Percentiles rank a stretch among this genome's conserved stretches.
Evolutionary conservation across 2,113 vertebrate genomes (phyloP).

Genomic region (Tupaia chinensis): DNA sequence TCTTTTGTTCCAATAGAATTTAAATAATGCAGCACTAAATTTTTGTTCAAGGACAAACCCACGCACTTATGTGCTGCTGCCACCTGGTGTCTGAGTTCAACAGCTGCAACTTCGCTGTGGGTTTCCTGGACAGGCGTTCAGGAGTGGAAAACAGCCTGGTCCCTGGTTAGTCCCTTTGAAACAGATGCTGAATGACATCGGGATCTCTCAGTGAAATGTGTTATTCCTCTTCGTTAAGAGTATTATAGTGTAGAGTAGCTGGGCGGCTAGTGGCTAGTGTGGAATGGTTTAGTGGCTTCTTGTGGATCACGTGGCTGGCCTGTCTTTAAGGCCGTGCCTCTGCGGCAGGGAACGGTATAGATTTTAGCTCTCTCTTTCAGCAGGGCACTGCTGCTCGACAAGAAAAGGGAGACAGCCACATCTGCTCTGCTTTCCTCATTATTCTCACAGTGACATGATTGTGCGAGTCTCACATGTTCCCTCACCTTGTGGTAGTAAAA

Average conservation of each 20-base stretch:
- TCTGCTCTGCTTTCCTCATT: neutral
- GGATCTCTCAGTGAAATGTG: neutral
- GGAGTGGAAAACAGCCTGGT: neutral
- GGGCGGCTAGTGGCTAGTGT: neutral
- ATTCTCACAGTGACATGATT: neutral
- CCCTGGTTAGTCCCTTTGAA: neutral
- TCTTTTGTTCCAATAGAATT: conserved; percentile 18
- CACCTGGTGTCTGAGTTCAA: conserved; percentile 75
- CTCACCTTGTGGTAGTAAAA: neutral
- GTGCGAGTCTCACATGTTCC: neutral
- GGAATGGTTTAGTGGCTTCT: neutral
- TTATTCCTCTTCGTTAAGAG: neutral
- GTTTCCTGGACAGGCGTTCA: neutral
- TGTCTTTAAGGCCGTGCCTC: neutral
- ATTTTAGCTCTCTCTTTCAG: neutral
- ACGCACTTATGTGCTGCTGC: conserved; percentile 72
- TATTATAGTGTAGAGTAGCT: neutral
- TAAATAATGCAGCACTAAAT: neutral
- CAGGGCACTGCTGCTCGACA: neutral
- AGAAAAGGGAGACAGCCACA: neutral
- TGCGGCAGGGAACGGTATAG: neutral
- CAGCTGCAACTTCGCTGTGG: conserved; percentile 67
- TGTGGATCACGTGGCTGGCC: neutral
- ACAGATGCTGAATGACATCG: neutral
- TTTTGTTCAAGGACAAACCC: neutral